Base-by-base conservation (phyloP, 1,140 invertebrate genomes). In the Drosophila ananassae region DNA sequence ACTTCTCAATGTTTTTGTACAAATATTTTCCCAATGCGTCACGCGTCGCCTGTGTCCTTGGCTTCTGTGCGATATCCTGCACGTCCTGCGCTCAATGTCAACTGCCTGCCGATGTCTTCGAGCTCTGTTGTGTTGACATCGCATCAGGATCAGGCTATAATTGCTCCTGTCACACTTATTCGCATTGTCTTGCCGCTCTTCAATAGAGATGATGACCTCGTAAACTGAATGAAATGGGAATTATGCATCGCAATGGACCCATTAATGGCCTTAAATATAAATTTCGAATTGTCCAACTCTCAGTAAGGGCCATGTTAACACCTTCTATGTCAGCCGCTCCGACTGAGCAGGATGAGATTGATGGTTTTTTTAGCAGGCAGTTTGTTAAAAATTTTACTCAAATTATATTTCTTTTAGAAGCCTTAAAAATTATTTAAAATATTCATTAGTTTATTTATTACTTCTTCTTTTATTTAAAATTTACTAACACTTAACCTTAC, bases 151-250 rank as follows among this genome's bases (percentile, higher is more conserved):
- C 66, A 56, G 75, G 73, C 75, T 58, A 47, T 89, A 89, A 89
- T 89, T 72, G 83, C 84, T 89, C 64, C 76, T 79, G 83, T 89
- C 83, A 89, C 83, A 89, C 83, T 89, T 89, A 89, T 89, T 83
- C 64, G 79, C 79, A 89, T 89, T 89, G 84, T 89, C 54, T 59
- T 3, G 34, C 61, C 32, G 60, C 77, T 60, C 51, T 75, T 53
- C 52, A 54, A 74, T 78, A 80, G 59, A 34, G 21, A 87, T 82
- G 72, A 82, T 77, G 75, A 76, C 71, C 71, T 82, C 69, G 77
- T 85, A 73, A 84, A 64, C 60, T 73, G 52, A 56, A 60, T 51
- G 63, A 82, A 82, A 48, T 81, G 63, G 25, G 57, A 67, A 82
- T 89, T 81, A 79, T 79, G 25, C 67, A 68, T 77, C 28, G 61